Conservation (phyloP, 1,140 invertebrate genomes). For the Drosophila lacertosa region DNA sequence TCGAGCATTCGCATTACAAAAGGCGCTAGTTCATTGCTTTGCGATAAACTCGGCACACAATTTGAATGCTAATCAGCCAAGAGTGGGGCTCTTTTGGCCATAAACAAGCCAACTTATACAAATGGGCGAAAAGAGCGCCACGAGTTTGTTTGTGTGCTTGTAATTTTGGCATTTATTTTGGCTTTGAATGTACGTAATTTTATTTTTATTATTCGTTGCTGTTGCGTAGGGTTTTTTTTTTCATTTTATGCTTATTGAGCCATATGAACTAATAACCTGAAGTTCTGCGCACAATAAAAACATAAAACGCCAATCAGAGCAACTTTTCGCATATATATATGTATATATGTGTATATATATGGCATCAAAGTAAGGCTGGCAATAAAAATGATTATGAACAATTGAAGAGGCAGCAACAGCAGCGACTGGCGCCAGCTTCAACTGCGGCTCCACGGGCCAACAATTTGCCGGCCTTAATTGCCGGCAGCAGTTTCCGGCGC, state of each 20-base stretch:
- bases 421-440: constrained; percentile 66
- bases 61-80: constrained; percentile 79
- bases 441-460: constrained; percentile 29
- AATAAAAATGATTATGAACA: constrained; percentile 83
- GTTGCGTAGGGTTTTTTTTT: constrained; percentile 14
- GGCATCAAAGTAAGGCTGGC: constrained; percentile 79
- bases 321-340: constrained; percentile 77
- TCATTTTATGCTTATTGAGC: constrained; percentile 64
- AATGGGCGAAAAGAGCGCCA: background rate
- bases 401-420: constrained; percentile 75
- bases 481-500: constrained; percentile 75
- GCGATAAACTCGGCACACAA: constrained; percentile 80
- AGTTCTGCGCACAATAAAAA: constrained; percentile 75
- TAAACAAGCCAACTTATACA: constrained; percentile 50
- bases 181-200: constrained; percentile 39
- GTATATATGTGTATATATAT: too few relatives aligned
- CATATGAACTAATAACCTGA: constrained; percentile 77
- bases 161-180: constrained; percentile 54
- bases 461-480: constrained; percentile 71
- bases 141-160: too few relatives aligned
- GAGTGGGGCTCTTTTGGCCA: constrained; percentile 7
- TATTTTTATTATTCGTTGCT: constrained; percentile 28
- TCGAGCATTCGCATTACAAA: constrained; percentile 64
- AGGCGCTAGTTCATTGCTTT: constrained; percentile 80
- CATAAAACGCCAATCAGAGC: constrained; percentile 77